Evolutionary conservation across 2,888 invertebrate genomes (phyloP).

Genomic region (Eupeodes latifasciatus): DNA sequence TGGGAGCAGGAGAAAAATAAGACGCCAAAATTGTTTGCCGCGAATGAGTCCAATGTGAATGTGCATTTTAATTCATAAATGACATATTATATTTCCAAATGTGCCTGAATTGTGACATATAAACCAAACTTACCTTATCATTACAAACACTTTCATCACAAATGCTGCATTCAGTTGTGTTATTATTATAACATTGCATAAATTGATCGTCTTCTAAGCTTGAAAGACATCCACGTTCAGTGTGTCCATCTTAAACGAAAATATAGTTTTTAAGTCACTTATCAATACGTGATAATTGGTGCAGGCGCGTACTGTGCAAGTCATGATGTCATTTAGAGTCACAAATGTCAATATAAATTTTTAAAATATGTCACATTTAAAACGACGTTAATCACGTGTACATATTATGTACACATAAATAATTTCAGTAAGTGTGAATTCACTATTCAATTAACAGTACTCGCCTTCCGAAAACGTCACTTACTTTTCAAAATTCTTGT

Average conservation of each 20-base stretch:
- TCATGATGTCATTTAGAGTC: neutral
- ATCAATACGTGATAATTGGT: neutral
- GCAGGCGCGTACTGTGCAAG: neutral
- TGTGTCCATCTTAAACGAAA: conserved; percentile 79
- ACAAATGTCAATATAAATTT: too few relatives aligned
- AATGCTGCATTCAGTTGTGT: conserved; percentile 77
- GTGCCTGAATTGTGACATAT: too few relatives aligned
- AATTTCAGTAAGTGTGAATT: neutral
- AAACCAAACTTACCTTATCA: conserved; percentile 74
- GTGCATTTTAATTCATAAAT: too few relatives aligned
- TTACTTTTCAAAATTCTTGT: conserved; percentile 71
- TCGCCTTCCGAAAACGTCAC: neutral
- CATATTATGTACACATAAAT: too few relatives aligned
- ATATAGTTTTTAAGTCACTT: neutral
- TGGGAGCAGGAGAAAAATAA: too few relatives aligned
- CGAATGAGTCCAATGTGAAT: too few relatives aligned
- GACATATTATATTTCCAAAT: neutral
- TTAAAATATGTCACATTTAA: too few relatives aligned
- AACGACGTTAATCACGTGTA: too few relatives aligned
- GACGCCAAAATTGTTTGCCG: too few relatives aligned
- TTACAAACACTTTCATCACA: conserved; percentile 80
- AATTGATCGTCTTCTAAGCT: conserved; percentile 78
- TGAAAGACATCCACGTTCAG: conserved; percentile 80
- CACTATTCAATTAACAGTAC: too few relatives aligned
- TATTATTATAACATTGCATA: conserved; percentile 77